Base-by-base conservation (phyloP, 2,888 invertebrate species). In the Cinara cedri region DNA sequence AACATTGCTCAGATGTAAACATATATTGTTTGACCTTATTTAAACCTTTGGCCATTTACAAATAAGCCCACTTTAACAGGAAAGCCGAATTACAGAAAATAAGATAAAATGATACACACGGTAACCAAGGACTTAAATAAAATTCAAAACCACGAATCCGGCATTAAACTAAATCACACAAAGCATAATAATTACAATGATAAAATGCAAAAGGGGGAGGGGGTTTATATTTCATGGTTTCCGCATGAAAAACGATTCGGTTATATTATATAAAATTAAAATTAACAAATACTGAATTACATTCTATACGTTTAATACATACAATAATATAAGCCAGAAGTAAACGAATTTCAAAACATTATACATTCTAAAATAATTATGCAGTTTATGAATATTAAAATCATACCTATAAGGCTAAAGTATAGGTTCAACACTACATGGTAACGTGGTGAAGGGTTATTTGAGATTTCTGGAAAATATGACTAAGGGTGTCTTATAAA, bases 181-280 rank as follows among this genome's bases (percentile, higher is more conserved):
- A 42, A 63, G 51, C 63, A 54, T 63, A 74, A 74, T 74, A 63
- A 74, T 74, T 54, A 16, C 63, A 74, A 74, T 42, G 21, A 42
- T 63, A 74, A 51, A 42, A 49, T 34, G 6, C 6, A 34, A 4
- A n/a, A 46, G 42, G 21, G 16, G 26, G 62, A 49, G 49, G 49
- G n/a, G 63, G 63, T 34, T n/a, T 72, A 46, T 46, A 71, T 57
- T 44, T 44, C 44, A 63, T 14, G 44, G 42, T 42, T 0, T 11
- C 34, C 1, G 19, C 42, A 34, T 44, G 1, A 34, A 21, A 46
- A 63, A 1, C 0, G 3, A n/a, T 13, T 49, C 46, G 14, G 49
- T 60, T 57, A 54, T 54, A 19, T 46, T 46, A 42, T 14, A 46
- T 24, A 14, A 34, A 10, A 34, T 1, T 16, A 34, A 34, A 34